A percentile compares a stretch with the other conserved stretches of the same genome.
Conservation (phyloP, 2,888 invertebrate genomes). For the Drosophila buzzatii region DNA sequence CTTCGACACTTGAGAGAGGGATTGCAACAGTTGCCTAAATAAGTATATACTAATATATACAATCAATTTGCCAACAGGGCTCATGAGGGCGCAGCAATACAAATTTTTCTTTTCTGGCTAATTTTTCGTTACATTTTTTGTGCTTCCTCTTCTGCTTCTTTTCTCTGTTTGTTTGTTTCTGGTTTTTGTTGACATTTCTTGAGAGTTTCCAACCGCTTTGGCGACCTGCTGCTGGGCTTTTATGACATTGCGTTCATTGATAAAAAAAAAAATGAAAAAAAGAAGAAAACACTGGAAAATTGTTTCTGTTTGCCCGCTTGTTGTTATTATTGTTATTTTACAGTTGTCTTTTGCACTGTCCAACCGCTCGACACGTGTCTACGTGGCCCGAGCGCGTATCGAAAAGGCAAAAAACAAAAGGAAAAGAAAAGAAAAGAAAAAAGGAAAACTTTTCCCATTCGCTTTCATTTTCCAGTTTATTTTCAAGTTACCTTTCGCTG, state of each 20-base stretch:
- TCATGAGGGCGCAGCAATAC: slow-evolving; percentile 16
- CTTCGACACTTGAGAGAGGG: background rate
- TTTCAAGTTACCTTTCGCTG: slow-evolving; percentile 25
- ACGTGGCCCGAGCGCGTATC: slow-evolving; percentile 23
- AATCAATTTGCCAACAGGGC: slow-evolving; percentile 30
- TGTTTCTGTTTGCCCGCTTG: slow-evolving; percentile 23
- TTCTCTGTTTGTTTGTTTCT: slow-evolving; percentile 2
- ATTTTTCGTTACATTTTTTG: slow-evolving; percentile 28
- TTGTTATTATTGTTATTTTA: slow-evolving; percentile 21
- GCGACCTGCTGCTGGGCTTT: background rate
- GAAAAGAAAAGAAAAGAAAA: background rate
- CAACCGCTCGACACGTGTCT: slow-evolving; percentile 44
- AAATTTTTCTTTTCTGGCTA: slow-evolving; percentile 26
- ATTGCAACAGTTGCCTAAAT: slow-evolving; percentile 3
- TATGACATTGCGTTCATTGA: slow-evolving; percentile 32
- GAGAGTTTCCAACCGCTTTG: slow-evolving; percentile 6
- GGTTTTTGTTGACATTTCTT: slow-evolving; percentile 41
- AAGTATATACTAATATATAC: slow-evolving; percentile 9
- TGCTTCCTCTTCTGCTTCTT: slow-evolving; percentile 7
- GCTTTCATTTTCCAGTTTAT: slow-evolving; percentile 33
- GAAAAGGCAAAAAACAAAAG: slow-evolving; percentile 17
- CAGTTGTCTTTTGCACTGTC: slow-evolving; percentile 42
- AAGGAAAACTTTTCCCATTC: slow-evolving; percentile 41
- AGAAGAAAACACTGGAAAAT: slow-evolving; percentile 27
- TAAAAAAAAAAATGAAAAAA: slow-evolving; percentile 2